Evolutionary conservation across 2,888 invertebrate species (phyloP).

Genomic region (Trichogramma evanescens): DNA sequence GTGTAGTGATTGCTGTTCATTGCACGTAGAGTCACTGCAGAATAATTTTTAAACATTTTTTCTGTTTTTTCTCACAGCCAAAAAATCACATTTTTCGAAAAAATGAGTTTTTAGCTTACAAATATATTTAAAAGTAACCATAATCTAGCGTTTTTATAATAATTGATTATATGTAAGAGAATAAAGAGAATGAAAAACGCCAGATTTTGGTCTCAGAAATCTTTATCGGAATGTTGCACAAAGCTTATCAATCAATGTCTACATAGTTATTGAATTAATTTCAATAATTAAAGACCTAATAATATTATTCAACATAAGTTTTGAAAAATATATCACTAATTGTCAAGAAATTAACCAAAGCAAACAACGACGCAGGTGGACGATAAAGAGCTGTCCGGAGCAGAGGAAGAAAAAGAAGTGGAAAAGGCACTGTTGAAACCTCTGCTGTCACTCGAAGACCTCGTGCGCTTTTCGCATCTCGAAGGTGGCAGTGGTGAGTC

Average conservation of each 20-base stretch:
- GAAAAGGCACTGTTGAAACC: slow-evolving; percentile 55
- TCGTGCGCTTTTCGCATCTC: slow-evolving; percentile 53
- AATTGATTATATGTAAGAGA: no score
- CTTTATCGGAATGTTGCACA: background rate
- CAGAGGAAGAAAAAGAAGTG: slow-evolving; percentile 57
- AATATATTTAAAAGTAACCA: no score
- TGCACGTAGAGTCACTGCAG: no score
- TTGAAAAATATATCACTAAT: no score
- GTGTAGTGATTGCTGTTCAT: no score
- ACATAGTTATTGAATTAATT: background rate
- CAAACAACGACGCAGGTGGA: slow-evolving; percentile 45
- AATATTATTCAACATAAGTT: background rate
- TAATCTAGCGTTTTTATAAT: no score
- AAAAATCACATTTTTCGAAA: no score
- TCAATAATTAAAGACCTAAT: background rate
- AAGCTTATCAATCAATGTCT: background rate
- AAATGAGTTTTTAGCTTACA: no score
- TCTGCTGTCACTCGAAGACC: slow-evolving; percentile 55
- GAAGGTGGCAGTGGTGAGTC: slow-evolving; percentile 48
- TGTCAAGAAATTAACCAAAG: no score
- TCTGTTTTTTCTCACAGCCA: no score
- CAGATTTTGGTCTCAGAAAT: background rate
- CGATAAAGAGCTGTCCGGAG: slow-evolving; percentile 54
- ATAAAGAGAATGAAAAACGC: no score
- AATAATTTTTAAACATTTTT: no score